Evolutionary conservation across 2,797 vertebrate genomes (phyloP), one percentile per base, ranked within the genome.

Genomic region (Lepilemur septentrionalis): DNA sequence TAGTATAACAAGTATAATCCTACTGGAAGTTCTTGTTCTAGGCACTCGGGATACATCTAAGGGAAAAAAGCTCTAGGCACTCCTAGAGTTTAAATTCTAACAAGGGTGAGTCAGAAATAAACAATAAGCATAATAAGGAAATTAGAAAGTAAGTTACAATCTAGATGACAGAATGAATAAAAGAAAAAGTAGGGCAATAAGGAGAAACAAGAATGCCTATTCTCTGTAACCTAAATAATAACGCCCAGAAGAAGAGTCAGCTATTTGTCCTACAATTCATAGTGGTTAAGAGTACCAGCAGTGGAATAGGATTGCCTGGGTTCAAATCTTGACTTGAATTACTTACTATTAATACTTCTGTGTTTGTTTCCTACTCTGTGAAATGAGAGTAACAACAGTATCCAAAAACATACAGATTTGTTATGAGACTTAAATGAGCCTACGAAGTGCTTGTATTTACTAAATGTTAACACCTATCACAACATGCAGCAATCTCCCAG

Each of bases 141-240:
- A 94, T 72, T 78, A 87, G 7, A 72, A 75, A 97, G 32, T 70
- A 52, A 89, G 4, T 78, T 72, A 92, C 38, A 92, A 84, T 38
- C 25, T 48, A 52, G 67, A 87, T 41, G 48, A 69, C 48, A 85
- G 57, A 85, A 73, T 35, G 38, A 41, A 46, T 79, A 61, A 83
- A 88, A 84, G 20, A 57, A 90, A 67, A 79, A 52, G 32, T 25
- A 67, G 70, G 11, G 4, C 43, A 13, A 55, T 63, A 70, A 75
- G 43, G 32, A 52, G 23, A 14, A 81, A 84, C 67, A 67, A 65
- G 72, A 94, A 78, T 59, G 59, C 9, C 32, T 35, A n/a, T 69
- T n/a, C 48, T 55, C 73, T 72, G 22, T 88, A 88, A 86, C 43
- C 43, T 57, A 94, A 90, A 90, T 6, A 70, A 89, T 38, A 61